These are phyloP conservation scores for Pseudeuparius sepicola DNA, from an alignment of 2,888 invertebrate species.

Conservation along the genomic window DNA sequence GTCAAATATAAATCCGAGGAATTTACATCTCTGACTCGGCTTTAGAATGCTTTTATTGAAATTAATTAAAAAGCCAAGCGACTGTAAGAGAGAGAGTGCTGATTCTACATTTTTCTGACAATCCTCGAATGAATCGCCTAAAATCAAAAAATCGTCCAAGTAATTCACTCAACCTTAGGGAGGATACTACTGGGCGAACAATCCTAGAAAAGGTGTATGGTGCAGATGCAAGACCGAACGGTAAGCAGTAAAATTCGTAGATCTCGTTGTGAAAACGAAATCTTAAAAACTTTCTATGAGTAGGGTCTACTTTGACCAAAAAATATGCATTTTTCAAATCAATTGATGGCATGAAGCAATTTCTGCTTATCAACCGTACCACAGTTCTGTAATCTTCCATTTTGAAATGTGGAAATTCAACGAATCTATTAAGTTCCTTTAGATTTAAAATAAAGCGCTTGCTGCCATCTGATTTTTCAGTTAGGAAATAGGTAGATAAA, in stretches of 20 bases:
- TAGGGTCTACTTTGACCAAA: no score
- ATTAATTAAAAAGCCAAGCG: no score
- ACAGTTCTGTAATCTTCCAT: constrained; percentile 5
- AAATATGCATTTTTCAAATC: no score
- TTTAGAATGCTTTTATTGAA: no score
- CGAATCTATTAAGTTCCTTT: constrained; percentile 1
- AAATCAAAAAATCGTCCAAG: constrained; percentile 7
- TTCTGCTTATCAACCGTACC: not conserved
- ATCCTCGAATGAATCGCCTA: constrained; percentile 4
- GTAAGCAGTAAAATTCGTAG: constrained; percentile 7
- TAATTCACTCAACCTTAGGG: constrained; percentile 7
- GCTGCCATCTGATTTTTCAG: constrained; percentile 2
- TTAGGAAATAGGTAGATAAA: constrained; percentile 1
- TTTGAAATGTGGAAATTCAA: no score
- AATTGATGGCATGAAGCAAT: no score
- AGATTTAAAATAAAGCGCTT: constrained; percentile 1
- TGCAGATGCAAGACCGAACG: constrained; percentile 6
- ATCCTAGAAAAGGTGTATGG: constrained; percentile 6
- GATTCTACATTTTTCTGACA: not conserved
- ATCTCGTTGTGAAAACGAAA: constrained; percentile 4
- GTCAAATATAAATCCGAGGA: no score
- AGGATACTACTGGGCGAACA: constrained; percentile 3
- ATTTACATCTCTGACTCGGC: no score
- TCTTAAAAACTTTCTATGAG: constrained; percentile 9
- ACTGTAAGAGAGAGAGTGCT: constrained; percentile 1